Percentiles rank a stretch among this genome's conserved stretches.
phyloP scores from a whole-genome alignment of 2,888 invertebrate species.

The Phalera bucephala region DNA sequence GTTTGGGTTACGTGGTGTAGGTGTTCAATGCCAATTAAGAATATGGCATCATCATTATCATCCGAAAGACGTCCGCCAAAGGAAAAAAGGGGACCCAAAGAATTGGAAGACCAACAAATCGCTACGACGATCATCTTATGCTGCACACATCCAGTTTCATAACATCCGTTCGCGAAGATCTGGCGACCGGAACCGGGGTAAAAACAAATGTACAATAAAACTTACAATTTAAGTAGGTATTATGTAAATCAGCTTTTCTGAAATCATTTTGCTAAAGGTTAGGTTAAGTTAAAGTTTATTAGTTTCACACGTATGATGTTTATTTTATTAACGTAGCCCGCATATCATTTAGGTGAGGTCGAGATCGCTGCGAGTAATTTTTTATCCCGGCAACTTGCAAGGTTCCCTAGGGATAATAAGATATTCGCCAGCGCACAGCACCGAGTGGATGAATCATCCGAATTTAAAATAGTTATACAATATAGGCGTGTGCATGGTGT shows the following conservation, averaged over 20 bases:
- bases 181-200: no score
- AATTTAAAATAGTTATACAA: conserved; percentile 5
- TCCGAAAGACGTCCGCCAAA: no score
- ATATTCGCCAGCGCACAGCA: conserved; percentile 14
- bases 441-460: conserved; percentile 14
- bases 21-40: no score
- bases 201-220: not conserved
- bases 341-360: conserved; percentile 14
- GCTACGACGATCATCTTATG: no score
- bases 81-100: no score
- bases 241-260: not conserved
- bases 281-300: conserved; percentile 11
- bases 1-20: no score
- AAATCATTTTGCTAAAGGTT: conserved; percentile 3
- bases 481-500: no score
- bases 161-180: no score
- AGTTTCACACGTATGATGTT: conserved; percentile 20
- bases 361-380: conserved; percentile 15
- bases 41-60: no score
- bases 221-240: conserved; percentile 1
- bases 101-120: no score
- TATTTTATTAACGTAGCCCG: conserved; percentile 21
- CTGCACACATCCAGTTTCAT: no score
- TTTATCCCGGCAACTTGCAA: conserved; percentile 18
- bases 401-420: conserved; percentile 21